A percentile compares a stretch with the other conserved stretches of the same genome.
Conservation (phyloP, 1,140 invertebrate species). For the Condylostylus longicornis region DNA sequence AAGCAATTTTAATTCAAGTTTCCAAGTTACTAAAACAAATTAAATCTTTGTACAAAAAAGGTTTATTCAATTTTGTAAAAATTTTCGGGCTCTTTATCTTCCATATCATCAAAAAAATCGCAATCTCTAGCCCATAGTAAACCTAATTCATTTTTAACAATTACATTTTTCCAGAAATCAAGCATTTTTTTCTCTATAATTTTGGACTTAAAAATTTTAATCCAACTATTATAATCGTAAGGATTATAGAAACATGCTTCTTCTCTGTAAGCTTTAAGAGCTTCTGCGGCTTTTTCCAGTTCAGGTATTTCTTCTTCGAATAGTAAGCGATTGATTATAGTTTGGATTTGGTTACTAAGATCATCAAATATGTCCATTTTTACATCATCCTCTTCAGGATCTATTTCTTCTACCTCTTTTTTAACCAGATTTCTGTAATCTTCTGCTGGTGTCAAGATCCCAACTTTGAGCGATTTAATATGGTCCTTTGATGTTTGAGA, state of each 20-base stretch:
- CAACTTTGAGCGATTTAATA: too few relatives aligned
- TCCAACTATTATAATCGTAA: slow-evolving; percentile 23
- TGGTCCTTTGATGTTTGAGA: too few relatives aligned
- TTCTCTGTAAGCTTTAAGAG: slow-evolving; percentile 16
- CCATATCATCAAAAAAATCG: slow-evolving; percentile 19
- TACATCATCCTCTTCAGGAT: too few relatives aligned
- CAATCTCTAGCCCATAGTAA: slow-evolving; percentile 24
- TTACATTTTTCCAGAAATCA: slow-evolving; percentile 20
- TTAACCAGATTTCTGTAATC: too few relatives aligned
- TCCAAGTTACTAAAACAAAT: too few relatives aligned
- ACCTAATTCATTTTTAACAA: slow-evolving; percentile 19
- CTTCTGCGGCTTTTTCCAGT: slow-evolving; percentile 14
- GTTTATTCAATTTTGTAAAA: slow-evolving; percentile 25
- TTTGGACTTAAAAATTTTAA: slow-evolving; percentile 18
- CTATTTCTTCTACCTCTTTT: too few relatives aligned
- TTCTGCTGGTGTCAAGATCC: too few relatives aligned
- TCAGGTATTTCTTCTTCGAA: not conserved
- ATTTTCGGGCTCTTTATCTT: slow-evolving; percentile 14
- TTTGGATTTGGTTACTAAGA: not conserved
- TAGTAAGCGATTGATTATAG: not conserved
- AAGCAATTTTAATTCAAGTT: too few relatives aligned
- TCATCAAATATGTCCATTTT: not conserved
- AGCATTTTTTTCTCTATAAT: slow-evolving; percentile 15
- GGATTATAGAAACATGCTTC: slow-evolving; percentile 22
- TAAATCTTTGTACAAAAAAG: too few relatives aligned